Conservation (phyloP, 2,888 invertebrate genomes). For the Eudemis profundana region DNA sequence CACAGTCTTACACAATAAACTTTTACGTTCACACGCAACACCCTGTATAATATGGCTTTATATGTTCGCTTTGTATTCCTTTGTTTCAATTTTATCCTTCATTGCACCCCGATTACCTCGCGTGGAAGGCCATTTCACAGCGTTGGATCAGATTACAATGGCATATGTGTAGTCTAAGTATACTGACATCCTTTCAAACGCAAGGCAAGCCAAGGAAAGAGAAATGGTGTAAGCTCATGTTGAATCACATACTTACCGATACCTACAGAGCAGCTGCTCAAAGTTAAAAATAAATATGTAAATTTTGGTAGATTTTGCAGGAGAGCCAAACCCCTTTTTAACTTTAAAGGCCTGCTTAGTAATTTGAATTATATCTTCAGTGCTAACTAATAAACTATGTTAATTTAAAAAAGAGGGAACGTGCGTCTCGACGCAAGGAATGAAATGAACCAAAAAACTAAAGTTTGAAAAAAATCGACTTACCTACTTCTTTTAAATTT, state of each 20-base stretch:
- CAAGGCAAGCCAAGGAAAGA: not conserved
- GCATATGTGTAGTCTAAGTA: not conserved
- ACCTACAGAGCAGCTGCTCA: no score
- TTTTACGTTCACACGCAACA: not conserved
- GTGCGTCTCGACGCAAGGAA: no score
- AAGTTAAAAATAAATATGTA: no score
- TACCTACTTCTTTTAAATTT: no score
- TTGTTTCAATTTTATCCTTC: slow-evolving; percentile 30
- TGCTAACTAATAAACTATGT: no score
- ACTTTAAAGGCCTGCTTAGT: no score
- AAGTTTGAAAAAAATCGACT: no score
- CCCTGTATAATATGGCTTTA: not conserved
- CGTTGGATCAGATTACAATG: not conserved
- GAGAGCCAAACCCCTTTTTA: no score
- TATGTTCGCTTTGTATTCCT: slow-evolving; percentile 2
- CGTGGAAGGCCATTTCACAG: not conserved
- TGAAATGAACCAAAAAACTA: no score
- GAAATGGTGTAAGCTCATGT: not conserved
- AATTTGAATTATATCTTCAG: no score
- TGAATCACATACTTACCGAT: slow-evolving; percentile 13
- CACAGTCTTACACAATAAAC: not conserved
- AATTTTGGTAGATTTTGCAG: no score
- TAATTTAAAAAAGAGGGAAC: no score
- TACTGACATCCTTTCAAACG: not conserved
- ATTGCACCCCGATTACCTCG: slow-evolving; percentile 16